Conservation (phyloP, 2,797 vertebrate species). For the Morus bassanus region DNA sequence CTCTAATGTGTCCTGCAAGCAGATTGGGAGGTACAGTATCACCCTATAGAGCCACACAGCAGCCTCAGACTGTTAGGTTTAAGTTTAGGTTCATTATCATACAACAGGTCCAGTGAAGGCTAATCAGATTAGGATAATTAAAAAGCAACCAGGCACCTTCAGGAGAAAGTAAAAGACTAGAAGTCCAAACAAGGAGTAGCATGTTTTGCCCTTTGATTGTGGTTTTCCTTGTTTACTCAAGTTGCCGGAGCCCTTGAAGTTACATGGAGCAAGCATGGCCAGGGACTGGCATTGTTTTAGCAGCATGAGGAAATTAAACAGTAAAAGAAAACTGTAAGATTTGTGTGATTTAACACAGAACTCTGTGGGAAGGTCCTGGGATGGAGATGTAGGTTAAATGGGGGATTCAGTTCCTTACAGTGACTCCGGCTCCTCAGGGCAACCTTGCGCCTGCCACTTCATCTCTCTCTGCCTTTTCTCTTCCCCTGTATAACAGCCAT, state of each 20-base stretch:
- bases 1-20: neutral
- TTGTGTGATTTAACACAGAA: neutral
- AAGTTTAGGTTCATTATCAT: neutral
- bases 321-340: neutral
- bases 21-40: neutral
- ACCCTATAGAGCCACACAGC: neutral
- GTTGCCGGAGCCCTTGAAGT: constrained; percentile 3
- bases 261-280: neutral
- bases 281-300: neutral
- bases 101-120: neutral
- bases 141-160: constrained; percentile 13
- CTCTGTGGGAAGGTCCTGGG: neutral
- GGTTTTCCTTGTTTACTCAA: constrained; percentile 41
- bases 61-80: neutral
- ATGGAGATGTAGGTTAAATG: neutral
- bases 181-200: constrained; percentile 23
- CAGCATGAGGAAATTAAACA: neutral
- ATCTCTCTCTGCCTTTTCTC: neutral
- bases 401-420: neutral
- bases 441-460: neutral
- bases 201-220: constrained; percentile 19
- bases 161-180: constrained; percentile 6
- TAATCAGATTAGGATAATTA: neutral
- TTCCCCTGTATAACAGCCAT: neutral
- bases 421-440: neutral